phyloP scores from a whole-genome alignment of 2,113 vertebrate genomes.

The Astur gentilis region DNA sequence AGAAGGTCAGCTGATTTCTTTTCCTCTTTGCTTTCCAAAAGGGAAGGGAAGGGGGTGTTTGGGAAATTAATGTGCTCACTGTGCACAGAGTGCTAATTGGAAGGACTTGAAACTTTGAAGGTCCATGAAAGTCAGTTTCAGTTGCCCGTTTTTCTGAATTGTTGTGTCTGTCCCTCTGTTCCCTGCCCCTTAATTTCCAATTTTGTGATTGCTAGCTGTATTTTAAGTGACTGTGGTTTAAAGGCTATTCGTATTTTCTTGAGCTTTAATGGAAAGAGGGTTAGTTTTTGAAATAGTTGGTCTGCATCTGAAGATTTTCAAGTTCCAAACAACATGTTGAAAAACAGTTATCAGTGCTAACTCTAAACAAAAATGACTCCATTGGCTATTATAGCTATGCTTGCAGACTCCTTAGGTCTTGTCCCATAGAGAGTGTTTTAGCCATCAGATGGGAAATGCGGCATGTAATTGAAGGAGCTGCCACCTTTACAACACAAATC shows the following conservation, averaged over 20 bases:
- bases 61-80: background rate
- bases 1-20: conserved; percentile 84
- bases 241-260: background rate
- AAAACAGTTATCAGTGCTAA: background rate
- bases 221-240: background rate
- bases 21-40: background rate
- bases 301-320: background rate
- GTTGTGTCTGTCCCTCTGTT: too few relatives aligned
- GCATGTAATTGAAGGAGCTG: background rate
- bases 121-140: background rate
- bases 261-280: background rate
- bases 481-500: background rate
- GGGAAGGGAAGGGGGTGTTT: background rate
- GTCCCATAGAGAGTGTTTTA: background rate
- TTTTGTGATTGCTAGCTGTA: background rate
- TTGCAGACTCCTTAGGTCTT: background rate
- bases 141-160: background rate
- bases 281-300: background rate
- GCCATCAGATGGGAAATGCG: background rate
- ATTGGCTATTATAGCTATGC: background rate
- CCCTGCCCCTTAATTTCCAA: background rate
- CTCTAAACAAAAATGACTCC: background rate
- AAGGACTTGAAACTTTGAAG: background rate
- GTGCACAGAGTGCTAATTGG: background rate
- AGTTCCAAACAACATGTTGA: background rate